Evolutionary conservation across 2,888 invertebrate species (phyloP).

Genomic region (Nomada fabriciana): DNA sequence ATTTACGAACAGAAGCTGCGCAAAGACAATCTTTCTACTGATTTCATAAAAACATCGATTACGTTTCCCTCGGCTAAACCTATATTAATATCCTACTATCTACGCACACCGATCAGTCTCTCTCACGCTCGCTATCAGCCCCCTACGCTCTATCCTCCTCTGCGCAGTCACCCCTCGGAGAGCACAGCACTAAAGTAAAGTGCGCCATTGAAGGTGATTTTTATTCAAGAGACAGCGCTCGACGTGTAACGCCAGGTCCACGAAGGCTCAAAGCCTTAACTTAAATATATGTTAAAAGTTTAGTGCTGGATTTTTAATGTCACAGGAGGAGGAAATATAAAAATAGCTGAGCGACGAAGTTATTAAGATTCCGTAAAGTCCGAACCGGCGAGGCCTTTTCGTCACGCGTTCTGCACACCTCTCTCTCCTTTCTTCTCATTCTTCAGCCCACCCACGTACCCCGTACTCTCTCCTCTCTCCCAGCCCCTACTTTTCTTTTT

Average conservation of each 20-base stretch:
- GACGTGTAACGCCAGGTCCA: conserved; percentile 58
- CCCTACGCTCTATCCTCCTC: conserved; percentile 66
- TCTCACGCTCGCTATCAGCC: conserved; percentile 43
- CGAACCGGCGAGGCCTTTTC: conserved; percentile 71
- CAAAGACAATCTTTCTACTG: background rate
- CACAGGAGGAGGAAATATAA: conserved; percentile 78
- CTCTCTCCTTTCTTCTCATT: conserved; percentile 32
- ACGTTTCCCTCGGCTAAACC: conserved; percentile 2
- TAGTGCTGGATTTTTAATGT: conserved; percentile 82
- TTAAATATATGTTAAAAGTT: conserved; percentile 83
- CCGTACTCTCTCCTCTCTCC: background rate
- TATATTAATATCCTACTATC: conserved; percentile 72
- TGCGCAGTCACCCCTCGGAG: conserved; percentile 71
- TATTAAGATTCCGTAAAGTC: conserved; percentile 79
- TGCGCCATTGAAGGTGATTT: conserved; percentile 83
- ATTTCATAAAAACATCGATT: background rate
- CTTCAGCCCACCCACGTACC: background rate
- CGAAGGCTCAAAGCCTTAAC: conserved; percentile 77
- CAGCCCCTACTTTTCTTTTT: conserved; percentile 9
- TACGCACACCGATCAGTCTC: conserved; percentile 40
- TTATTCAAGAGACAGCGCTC: conserved; percentile 83
- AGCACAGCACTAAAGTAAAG: conserved; percentile 79
- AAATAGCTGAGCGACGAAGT: conserved; percentile 77
- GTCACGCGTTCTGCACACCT: conserved; percentile 42
- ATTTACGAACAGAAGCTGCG: background rate